These are phyloP conservation scores for Trachurus trachurus DNA, from an alignment of 2,797 vertebrate genomes.

Conservation along the genomic window DNA sequence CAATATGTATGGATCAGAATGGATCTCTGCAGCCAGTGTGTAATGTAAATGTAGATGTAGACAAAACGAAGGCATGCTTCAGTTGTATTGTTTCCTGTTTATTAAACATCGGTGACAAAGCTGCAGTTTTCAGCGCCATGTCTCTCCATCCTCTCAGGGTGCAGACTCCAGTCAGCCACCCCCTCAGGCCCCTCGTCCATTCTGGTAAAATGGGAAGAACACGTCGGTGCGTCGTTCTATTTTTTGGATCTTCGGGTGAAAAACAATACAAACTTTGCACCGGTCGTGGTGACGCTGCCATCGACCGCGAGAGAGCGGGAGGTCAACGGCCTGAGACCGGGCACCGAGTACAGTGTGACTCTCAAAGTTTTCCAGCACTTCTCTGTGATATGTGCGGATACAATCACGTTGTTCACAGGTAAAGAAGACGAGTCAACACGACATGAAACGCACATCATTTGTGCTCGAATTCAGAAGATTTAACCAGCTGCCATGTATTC, in stretches of 20 bases:
- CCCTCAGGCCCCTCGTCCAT: conserved; percentile 77
- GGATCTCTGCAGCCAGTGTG: too few relatives aligned
- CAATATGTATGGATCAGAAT: background rate
- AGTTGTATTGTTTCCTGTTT: too few relatives aligned
- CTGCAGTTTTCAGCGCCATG: background rate
- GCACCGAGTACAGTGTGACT: conserved; percentile 81
- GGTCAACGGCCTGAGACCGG: conserved; percentile 79
- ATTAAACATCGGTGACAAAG: background rate
- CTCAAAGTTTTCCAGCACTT: conserved; percentile 82
- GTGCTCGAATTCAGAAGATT: background rate
- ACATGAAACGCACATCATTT: background rate
- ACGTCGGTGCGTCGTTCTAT: conserved; percentile 70
- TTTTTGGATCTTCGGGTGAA: conserved; percentile 85
- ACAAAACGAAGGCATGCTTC: too few relatives aligned
- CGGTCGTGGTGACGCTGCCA: conserved; percentile 64
- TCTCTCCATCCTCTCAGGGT: conserved; percentile 70
- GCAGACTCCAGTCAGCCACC: conserved; percentile 74
- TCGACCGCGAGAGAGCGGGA: conserved; percentile 16
- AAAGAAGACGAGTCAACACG: conserved; percentile 17
- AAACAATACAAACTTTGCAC: conserved; percentile 69
- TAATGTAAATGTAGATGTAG: too few relatives aligned
- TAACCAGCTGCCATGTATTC: background rate
- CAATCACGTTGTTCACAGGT: conserved; percentile 76
- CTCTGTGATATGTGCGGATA: conserved; percentile 58
- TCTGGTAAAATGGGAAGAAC: conserved; percentile 78